A percentile compares a stretch with the other conserved stretches of the same genome.
phyloP scores from a whole-genome alignment of 2,888 invertebrate species.

The Magallana nippona region DNA sequence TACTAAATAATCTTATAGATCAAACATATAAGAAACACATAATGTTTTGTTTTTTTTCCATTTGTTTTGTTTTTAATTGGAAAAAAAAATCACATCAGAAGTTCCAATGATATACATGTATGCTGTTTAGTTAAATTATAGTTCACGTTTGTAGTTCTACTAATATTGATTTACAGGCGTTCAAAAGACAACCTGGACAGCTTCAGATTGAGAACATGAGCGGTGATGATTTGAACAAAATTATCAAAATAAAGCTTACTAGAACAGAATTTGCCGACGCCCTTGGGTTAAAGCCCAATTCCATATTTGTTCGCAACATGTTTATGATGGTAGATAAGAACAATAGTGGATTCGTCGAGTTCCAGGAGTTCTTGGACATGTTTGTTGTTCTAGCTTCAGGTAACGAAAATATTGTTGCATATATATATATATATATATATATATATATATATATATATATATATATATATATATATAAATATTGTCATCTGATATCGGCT shows the following conservation, averaged over 20 bases:
- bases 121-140: too few relatives aligned
- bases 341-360: conserved; percentile 83
- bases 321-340: conserved; percentile 83
- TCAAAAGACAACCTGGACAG: conserved; percentile 49
- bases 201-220: conserved; percentile 33
- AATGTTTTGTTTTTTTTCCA: too few relatives aligned
- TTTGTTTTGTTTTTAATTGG: too few relatives aligned
- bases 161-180: conserved; percentile 49
- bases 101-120: too few relatives aligned
- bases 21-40: too few relatives aligned
- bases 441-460: too few relatives aligned
- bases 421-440: too few relatives aligned
- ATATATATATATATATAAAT: too few relatives aligned
- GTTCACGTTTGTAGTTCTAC: too few relatives aligned
- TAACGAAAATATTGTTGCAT: conserved; percentile 52
- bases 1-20: too few relatives aligned
- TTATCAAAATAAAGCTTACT: conserved; percentile 65
- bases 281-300: conserved; percentile 82
- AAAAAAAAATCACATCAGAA: too few relatives aligned
- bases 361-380: conserved; percentile 84
- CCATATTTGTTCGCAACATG: conserved; percentile 83
- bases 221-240: conserved; percentile 47
- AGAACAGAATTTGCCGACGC: conserved; percentile 83
- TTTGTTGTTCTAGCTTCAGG: conserved; percentile 83
- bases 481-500: too few relatives aligned